Evolutionary conservation across 2,113 vertebrate genomes (phyloP), one percentile per base, ranked within the genome.

Genomic region (Urocynchramus pylzowi): DNA sequence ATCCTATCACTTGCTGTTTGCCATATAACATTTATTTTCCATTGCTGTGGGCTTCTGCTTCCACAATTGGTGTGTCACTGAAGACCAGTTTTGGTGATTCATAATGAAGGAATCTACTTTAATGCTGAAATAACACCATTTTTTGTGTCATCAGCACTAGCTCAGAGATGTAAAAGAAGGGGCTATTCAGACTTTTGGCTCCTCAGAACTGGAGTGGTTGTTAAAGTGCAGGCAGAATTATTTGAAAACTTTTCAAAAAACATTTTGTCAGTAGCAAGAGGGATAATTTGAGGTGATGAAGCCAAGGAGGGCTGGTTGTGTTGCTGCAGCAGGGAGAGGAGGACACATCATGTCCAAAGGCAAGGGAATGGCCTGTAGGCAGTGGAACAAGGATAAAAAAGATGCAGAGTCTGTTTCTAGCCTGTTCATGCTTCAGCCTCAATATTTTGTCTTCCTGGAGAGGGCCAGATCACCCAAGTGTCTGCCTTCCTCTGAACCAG

Each of bases 1-100:
- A 1, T 59, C 44, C 44, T 50, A 0, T 68, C 11, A 0, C 16
- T 71, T 77, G 15, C 23, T 56, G 1, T 17, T 45, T 37, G 20
- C 3, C 45, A 22, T 37, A 1, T 16, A 75, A n/a, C 31, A 6
- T 71, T 74, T 78, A 5, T 91, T 89, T 91, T 50, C 70, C 39
- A 6, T n/a, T 73, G 69, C 52, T 82, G 13, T 24, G 9, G 35
- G 33, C 33, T 84, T 91, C 65, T 69, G 42, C 68, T 91, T 47
- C 69, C 56, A 64, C 35, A 42, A 2, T 74, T 79, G 71, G 13
- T 60, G 21, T 56, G 41, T 56, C 23, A 30, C 26, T 19, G 44
- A 78, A 49, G 61, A 56, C 60, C 4, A 28, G 31, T 84, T 71
- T 44, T 69, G 61, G 0, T 79, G 65, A 57, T 64, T 83, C n/a